Evolutionary conservation across 2,888 invertebrate species (phyloP).

Genomic region (Dusona sp.): DNA sequence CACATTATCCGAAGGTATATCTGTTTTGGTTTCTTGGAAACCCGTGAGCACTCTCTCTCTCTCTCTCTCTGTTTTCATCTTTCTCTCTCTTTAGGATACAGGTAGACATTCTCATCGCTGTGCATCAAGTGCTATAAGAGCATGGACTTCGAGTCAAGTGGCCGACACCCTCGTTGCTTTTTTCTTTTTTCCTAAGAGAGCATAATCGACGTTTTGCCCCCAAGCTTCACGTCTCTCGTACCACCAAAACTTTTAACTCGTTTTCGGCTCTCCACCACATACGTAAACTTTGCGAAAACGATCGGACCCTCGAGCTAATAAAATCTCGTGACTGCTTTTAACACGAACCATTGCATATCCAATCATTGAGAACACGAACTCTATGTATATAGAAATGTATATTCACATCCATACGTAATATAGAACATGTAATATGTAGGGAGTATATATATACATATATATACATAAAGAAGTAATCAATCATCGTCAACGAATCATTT

Average conservation of each 20-base stretch:
- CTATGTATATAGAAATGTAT: background rate
- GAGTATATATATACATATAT: slow-evolving; percentile 3
- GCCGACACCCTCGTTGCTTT: slow-evolving; percentile 54
- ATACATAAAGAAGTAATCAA: slow-evolving; percentile 35
- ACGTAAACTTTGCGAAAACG: slow-evolving; percentile 58
- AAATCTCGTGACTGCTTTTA: slow-evolving; percentile 56
- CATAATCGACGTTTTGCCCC: slow-evolving; percentile 69
- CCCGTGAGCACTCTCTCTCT: slow-evolving; percentile 40
- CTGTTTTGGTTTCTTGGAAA: slow-evolving; percentile 78
- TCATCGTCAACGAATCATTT: slow-evolving; percentile 35
- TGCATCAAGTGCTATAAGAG: slow-evolving; percentile 51
- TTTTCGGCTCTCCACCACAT: slow-evolving; percentile 58
- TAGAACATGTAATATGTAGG: background rate
- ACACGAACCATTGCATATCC: slow-evolving; percentile 49
- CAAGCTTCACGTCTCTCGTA: slow-evolving; percentile 58
- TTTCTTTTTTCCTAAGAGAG: slow-evolving; percentile 43
- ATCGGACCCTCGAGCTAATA: slow-evolving; percentile 70
- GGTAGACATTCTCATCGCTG: slow-evolving; percentile 49
- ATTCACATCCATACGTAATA: background rate
- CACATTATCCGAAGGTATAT: slow-evolving; percentile 78
- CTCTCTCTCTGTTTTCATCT: slow-evolving; percentile 10
- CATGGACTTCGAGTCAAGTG: slow-evolving; percentile 54
- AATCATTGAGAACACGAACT: slow-evolving; percentile 23
- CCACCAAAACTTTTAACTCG: slow-evolving; percentile 66
- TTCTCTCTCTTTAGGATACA: slow-evolving; percentile 18